Percentiles rank a stretch among this genome's conserved stretches.
Evolutionary conservation across 2,113 vertebrate genomes (phyloP).

Genomic region (Diadophis punctatus): DNA sequence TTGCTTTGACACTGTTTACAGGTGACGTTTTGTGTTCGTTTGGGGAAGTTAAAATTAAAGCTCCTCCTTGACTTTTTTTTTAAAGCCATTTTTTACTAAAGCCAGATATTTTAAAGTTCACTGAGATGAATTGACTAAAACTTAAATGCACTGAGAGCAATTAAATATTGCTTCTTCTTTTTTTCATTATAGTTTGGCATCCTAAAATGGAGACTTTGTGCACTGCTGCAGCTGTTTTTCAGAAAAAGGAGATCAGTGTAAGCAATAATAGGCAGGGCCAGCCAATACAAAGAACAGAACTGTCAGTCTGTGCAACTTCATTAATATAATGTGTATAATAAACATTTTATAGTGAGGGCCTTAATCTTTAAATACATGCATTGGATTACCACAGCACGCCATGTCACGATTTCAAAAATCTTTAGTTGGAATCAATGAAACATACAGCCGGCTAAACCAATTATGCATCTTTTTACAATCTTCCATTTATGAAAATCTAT

Average conservation of each 20-base stretch:
- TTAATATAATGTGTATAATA: slow-evolving; percentile 67
- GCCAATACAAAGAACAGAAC: slow-evolving; percentile 43
- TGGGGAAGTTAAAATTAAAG: neutral
- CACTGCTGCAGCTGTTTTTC: slow-evolving; percentile 5
- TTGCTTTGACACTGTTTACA: slow-evolving; percentile 16
- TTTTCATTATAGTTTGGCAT: neutral
- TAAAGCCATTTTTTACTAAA: neutral
- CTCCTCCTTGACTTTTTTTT: slow-evolving; percentile 1
- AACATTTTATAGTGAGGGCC: slow-evolving; percentile 44
- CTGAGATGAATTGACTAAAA: neutral
- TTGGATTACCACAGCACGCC: slow-evolving; percentile 58
- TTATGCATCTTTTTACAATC: slow-evolving; percentile 43
- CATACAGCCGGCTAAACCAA: slow-evolving; percentile 48
- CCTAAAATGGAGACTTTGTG: slow-evolving; percentile 31
- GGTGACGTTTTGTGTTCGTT: neutral
- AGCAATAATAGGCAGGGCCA: slow-evolving; percentile 1
- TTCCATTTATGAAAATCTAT: slow-evolving; percentile 35
- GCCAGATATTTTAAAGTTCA: neutral
- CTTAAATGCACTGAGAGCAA: neutral
- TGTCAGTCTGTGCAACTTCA: slow-evolving; percentile 60
- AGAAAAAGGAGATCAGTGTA: slow-evolving; percentile 39
- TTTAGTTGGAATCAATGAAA: slow-evolving; percentile 34
- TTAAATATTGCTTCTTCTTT: neutral
- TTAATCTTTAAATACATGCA: slow-evolving; percentile 57
- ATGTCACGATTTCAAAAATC: slow-evolving; percentile 51